Percentiles rank a stretch among this genome's conserved stretches.
Conservation (phyloP, 2,113 vertebrate genomes). For the Festucalex cinctus region DNA sequence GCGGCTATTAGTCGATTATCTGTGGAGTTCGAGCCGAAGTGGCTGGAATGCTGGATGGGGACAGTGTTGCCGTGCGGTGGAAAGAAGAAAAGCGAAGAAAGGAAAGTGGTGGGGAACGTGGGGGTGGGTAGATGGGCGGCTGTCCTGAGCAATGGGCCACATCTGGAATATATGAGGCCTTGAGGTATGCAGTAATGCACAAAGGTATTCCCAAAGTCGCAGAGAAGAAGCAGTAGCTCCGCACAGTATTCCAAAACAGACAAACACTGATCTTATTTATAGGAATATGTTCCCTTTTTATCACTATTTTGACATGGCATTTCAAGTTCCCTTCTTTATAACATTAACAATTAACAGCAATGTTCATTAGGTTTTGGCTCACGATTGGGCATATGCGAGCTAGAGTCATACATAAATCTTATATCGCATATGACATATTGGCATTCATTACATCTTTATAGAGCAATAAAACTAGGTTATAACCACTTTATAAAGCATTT, state of each 20-base stretch:
- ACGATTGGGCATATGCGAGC: neutral
- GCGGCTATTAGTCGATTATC: neutral
- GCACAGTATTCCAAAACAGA: neutral
- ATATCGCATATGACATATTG: no score
- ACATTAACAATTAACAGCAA: neutral
- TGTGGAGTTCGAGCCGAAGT: neutral
- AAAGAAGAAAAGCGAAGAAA: slow-evolving; percentile 13
- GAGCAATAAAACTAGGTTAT: neutral
- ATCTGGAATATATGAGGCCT: slow-evolving; percentile 81
- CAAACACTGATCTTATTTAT: neutral
- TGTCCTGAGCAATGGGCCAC: slow-evolving; percentile 68
- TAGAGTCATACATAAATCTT: neutral
- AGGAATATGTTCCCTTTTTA: neutral
- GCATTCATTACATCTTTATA: neutral
- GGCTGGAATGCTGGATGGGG: neutral
- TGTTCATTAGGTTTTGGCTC: neutral
- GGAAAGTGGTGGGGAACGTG: slow-evolving; percentile 25
- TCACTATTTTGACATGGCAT: neutral
- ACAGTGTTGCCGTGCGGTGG: neutral
- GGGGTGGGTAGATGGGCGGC: neutral
- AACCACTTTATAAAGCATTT: no score
- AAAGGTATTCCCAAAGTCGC: slow-evolving; percentile 73
- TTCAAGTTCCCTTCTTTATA: no score
- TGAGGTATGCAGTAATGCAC: slow-evolving; percentile 78
- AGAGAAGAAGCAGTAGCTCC: slow-evolving; percentile 71